Evolutionary conservation across 2,797 vertebrate genomes (phyloP), one percentile per base, ranked within the genome.

Genomic region (Liparis tanakae): DNA sequence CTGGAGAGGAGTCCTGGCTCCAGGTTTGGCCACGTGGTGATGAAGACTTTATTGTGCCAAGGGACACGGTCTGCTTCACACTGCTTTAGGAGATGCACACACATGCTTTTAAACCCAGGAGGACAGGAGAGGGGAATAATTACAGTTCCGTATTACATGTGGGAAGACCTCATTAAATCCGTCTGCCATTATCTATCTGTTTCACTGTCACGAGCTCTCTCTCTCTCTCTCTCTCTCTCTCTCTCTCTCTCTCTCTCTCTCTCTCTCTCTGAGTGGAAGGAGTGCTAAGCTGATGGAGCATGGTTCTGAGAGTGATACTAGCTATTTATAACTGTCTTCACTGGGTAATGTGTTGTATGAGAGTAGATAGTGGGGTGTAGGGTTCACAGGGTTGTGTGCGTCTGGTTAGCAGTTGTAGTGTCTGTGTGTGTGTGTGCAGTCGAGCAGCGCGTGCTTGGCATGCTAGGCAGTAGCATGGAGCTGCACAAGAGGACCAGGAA

Each of bases 151-250:
- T 50, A 79, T 82, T 83, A 80, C 84, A 87, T 89, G 81, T 84
- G 69, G 80, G 80, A 85, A 87, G 87, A 89, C 80, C 90, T 89
- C 85, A 89, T 90, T 89, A 87, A 89, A 87, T 83, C 85, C 68
- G 75, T 82, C 88, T 89, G 79, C 78, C 85, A 82, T 83, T 87
- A 81, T 79, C 82, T 78, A 83, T 85, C 76, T 33, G 76, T 68
- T 72, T 85, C 80, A 81, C 83, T 84, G 82, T 86, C 87, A 86
- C 83, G 82, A 79, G 74, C 69, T 83, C 79, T 85, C 82, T 87
- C 74, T 83, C 81, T 30, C 25, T 30, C 25, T 30, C 25, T 30
- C 25, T 30, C 69, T 83, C 79, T 85, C 82, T 87, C 74, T 83
- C 81, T n/a, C n/a, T n/a, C n/a, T n/a, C n/a, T n/a, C n/a, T 88